Percentiles rank a stretch among this genome's conserved stretches.
phyloP scores from a whole-genome alignment of 2,797 vertebrate species.

The Sciurus vulgaris region DNA sequence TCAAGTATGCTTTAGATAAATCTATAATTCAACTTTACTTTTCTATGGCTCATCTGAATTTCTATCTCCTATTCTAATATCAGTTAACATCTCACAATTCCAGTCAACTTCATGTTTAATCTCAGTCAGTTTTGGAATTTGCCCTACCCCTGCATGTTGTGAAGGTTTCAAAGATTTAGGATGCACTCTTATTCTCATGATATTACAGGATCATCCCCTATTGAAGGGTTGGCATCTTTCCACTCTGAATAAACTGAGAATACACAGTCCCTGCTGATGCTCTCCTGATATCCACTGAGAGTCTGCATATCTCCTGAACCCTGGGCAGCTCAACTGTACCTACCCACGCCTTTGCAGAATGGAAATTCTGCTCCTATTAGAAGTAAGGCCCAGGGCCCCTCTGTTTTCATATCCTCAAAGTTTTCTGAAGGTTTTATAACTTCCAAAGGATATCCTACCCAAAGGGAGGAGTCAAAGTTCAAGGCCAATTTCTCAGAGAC shows the following conservation, averaged over 20 bases:
- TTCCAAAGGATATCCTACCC: not conserved
- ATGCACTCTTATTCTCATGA: not conserved
- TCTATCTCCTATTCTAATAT: not conserved
- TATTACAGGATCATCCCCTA: not conserved
- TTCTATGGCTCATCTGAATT: not conserved
- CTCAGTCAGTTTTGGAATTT: not conserved
- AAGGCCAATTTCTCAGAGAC: not conserved
- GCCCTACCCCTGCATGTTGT: not conserved
- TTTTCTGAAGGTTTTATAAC: not conserved
- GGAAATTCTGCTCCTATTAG: too few species aligned
- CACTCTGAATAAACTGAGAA: not conserved
- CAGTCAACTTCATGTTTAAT: not conserved
- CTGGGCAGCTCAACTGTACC: not conserved
- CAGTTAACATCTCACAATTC: not conserved
- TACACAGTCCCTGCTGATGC: too few species aligned
- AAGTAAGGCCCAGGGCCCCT: too few species aligned
- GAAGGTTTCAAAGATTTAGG: not conserved
- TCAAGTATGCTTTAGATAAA: not conserved
- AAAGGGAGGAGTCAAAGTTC: not conserved
- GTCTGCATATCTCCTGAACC: not conserved
- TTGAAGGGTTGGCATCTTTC: not conserved
- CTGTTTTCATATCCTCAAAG: not conserved
- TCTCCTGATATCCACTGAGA: not conserved
- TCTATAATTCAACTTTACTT: not conserved
- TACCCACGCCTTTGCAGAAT: too few species aligned